Conservation (phyloP, 2,113 vertebrate species). For the Trachemys scripta region DNA sequence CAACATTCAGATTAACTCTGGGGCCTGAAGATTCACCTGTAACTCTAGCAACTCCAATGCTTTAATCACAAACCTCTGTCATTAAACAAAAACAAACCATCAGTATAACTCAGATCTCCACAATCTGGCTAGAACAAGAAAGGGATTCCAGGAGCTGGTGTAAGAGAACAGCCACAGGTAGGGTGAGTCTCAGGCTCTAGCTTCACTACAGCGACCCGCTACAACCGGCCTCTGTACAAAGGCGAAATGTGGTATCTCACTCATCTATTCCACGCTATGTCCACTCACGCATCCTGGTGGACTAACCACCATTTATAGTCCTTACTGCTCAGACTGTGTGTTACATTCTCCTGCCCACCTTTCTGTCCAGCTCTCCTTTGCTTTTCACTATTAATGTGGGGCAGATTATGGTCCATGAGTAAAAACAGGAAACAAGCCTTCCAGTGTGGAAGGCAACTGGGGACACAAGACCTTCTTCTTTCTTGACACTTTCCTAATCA, state of each 20-base stretch:
- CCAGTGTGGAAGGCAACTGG: fast-evolving
- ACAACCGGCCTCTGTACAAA: not conserved
- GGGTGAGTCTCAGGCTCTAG: not conserved
- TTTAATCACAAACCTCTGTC: not conserved
- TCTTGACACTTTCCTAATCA: not conserved
- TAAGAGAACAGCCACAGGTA: not conserved
- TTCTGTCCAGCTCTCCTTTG: not conserved
- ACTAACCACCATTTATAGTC: not conserved
- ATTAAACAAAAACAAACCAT: not conserved
- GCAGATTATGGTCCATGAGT: not conserved
- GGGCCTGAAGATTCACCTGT: not conserved
- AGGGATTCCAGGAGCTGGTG: not conserved
- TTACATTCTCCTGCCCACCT: not conserved
- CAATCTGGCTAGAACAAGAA: not conserved
- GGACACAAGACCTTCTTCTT: not conserved
- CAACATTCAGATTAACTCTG: not conserved
- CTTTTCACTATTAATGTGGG: not conserved
- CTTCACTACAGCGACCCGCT: not conserved
- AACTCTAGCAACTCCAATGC: not conserved
- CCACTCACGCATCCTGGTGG: not conserved
- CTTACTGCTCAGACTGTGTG: not conserved
- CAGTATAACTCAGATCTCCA: not conserved
- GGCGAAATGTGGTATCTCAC: not conserved
- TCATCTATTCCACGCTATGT: not conserved
- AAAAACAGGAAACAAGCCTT: not conserved